phyloP scores from a whole-genome alignment of 2,888 invertebrate species.

The Ennomos fuscantarius region DNA sequence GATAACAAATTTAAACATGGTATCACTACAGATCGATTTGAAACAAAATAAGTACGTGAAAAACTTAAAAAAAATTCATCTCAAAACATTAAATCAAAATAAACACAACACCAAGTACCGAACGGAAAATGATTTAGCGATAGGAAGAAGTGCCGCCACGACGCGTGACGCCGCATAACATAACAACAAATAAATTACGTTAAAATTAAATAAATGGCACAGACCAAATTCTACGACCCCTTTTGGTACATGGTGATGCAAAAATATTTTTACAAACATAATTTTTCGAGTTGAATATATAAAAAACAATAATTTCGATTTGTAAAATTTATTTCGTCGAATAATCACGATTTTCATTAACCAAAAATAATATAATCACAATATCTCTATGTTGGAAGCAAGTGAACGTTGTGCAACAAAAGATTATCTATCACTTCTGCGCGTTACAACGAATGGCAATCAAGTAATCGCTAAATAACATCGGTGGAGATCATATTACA shows the following conservation, averaged over 20 bases:
- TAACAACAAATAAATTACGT: constrained; percentile 75
- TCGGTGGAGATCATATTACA: constrained; percentile 85
- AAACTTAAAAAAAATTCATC: constrained; percentile 61
- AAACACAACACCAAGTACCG: constrained; percentile 81
- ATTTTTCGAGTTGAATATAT: constrained; percentile 62
- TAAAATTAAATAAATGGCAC: constrained; percentile 83
- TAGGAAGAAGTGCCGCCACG: constrained; percentile 70
- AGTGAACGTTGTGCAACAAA: constrained; percentile 70
- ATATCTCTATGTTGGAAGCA: constrained; percentile 81
- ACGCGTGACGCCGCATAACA: constrained; percentile 55
- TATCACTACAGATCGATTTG: constrained; percentile 68
- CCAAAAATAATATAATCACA: constrained; percentile 53
- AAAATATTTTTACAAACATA: constrained; percentile 52
- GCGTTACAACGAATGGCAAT: constrained; percentile 82
- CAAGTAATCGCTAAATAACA: constrained; percentile 82
- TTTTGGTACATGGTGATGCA: constrained; percentile 74
- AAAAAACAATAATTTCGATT: constrained; percentile 46
- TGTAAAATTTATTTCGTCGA: constrained; percentile 55
- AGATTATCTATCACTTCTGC: constrained; percentile 59
- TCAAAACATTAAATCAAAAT: constrained; percentile 59
- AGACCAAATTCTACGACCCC: constrained; percentile 75
- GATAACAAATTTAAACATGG: constrained; percentile 57
- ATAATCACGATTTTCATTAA: constrained; percentile 73
- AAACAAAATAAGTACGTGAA: constrained; percentile 52
- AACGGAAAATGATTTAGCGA: constrained; percentile 70